Evolutionary conservation across 92 coral and sea anemone genomes (phyloP).

Genomic region (Meandrina meandrites): DNA sequence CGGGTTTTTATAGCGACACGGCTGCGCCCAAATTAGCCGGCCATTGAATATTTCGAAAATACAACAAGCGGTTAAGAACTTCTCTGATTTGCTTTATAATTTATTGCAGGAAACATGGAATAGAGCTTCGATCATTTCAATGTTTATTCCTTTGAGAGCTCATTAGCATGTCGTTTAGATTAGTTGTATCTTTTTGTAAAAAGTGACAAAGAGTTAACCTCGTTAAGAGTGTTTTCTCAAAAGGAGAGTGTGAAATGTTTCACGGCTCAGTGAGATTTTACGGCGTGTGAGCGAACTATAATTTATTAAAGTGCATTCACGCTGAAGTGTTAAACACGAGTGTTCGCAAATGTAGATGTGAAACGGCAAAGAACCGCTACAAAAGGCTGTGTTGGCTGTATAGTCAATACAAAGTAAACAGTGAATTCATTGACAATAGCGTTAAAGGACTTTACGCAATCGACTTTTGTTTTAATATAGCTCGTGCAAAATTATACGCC

Average conservation of each 20-base stretch:
- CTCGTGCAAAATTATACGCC: not conserved
- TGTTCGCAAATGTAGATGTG: not conserved
- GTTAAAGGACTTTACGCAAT: constrained; percentile 19
- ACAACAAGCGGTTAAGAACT: not conserved
- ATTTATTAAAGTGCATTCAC: not conserved
- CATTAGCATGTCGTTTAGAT: constrained; percentile 35
- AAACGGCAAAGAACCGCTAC: not conserved
- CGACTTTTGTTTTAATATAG: not conserved
- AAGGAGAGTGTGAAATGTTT: not conserved
- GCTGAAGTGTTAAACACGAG: not conserved
- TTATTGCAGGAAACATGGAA: not conserved
- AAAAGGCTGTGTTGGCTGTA: not conserved
- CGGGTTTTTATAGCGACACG: not conserved
- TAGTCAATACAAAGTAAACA: constrained; percentile 20
- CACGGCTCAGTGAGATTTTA: not conserved
- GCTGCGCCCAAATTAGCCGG: not conserved
- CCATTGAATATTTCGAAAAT: not conserved
- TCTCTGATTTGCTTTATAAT: not conserved
- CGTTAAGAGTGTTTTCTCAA: constrained; percentile 3
- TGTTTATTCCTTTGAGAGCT: not conserved
- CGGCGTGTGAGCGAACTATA: not conserved
- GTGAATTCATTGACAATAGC: constrained; percentile 11
- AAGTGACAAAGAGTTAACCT: constrained; percentile 26
- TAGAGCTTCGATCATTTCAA: not conserved
- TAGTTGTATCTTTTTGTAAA: constrained; percentile 27